Conservation (phyloP, 2,888 invertebrate genomes). For the Ecliptopera silaceata region DNA sequence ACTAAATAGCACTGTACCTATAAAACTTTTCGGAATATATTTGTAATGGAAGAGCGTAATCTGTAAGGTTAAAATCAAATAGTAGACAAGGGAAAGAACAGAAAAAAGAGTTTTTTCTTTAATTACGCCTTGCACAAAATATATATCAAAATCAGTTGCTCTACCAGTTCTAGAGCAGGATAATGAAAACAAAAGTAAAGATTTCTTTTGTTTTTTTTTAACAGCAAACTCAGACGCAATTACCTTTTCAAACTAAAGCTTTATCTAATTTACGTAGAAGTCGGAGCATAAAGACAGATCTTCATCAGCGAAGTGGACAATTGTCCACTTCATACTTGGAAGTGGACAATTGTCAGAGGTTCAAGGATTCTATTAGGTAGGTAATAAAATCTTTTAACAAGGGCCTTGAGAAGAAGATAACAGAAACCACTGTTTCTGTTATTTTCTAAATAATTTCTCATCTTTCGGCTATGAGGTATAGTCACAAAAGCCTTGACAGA, state of each 20-base stretch:
- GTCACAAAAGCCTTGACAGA: not conserved
- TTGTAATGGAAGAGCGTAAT: too few relatives aligned
- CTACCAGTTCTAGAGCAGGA: conserved; percentile 6
- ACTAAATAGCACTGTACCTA: too few relatives aligned
- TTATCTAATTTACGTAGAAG: conserved; percentile 28
- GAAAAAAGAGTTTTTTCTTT: too few relatives aligned
- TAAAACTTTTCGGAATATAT: too few relatives aligned
- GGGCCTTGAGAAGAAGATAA: too few relatives aligned
- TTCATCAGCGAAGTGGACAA: conserved; percentile 13
- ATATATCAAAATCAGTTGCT: not conserved
- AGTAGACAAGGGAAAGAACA: too few relatives aligned
- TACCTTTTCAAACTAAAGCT: conserved; percentile 15
- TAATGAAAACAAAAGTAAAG: conserved; percentile 13
- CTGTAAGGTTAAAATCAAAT: too few relatives aligned
- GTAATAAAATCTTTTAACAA: not conserved
- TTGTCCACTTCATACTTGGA: conserved; percentile 24
- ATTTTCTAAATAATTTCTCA: not conserved
- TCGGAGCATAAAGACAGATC: conserved; percentile 12
- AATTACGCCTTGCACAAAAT: not conserved
- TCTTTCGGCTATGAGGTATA: not conserved
- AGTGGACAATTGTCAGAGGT: conserved; percentile 7
- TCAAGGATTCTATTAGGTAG: conserved; percentile 10
- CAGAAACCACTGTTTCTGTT: too few relatives aligned
- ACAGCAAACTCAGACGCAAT: conserved; percentile 10
- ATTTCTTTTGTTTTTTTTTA: conserved; percentile 5